These are phyloP conservation scores for Onychorhynchus coronatus DNA, from an alignment of 2,113 vertebrate species.

Conservation along the genomic window DNA sequence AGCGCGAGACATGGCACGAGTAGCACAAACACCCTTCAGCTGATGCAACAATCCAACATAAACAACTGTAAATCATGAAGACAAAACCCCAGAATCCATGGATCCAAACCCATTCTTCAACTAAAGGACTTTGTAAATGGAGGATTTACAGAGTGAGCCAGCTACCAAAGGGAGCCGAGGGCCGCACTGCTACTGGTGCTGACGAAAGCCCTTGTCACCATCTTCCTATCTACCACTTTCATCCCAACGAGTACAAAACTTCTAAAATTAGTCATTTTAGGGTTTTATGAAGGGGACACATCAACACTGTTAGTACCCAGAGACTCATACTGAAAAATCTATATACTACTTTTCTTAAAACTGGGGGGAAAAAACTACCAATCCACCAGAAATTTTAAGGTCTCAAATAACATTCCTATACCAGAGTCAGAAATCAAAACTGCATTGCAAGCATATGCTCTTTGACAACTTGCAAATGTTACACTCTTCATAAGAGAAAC, in stretches of 20 bases:
- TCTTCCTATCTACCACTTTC: neutral
- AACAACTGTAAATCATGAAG: neutral
- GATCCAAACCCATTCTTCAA: neutral
- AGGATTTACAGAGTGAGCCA: neutral
- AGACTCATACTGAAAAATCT: neutral
- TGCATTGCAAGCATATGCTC: neutral
- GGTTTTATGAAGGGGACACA: neutral
- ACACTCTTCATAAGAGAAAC: neutral
- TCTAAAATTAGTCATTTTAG: neutral
- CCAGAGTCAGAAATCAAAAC: neutral
- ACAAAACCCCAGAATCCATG: neutral
- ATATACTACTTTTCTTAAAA: neutral
- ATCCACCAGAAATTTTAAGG: neutral
- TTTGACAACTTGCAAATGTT: neutral
- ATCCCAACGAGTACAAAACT: neutral
- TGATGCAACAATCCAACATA: neutral
- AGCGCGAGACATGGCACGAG: accelerated
- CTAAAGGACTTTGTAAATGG: neutral
- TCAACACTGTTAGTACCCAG: neutral
- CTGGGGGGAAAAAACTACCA: neutral
- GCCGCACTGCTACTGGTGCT: neutral
- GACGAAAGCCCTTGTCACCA: neutral
- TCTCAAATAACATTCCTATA: neutral
- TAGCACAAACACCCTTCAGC: neutral
- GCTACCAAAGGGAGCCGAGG: neutral